phyloP scores from a whole-genome alignment of 2,888 invertebrate genomes.

The Belgica antarctica region DNA sequence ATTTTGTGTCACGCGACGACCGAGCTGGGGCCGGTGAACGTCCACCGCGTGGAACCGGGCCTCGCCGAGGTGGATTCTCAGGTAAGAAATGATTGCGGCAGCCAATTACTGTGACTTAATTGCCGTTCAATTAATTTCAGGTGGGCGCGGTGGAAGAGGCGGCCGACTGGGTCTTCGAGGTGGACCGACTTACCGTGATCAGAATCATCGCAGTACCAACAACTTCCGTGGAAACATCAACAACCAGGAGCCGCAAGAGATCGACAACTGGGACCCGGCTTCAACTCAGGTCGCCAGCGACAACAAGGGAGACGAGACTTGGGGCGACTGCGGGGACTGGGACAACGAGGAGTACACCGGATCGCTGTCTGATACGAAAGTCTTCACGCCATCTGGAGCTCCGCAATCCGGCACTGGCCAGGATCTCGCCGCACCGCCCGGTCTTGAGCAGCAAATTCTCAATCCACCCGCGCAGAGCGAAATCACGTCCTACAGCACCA shows the following conservation, averaged over 20 bases:
- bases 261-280: conserved; percentile 60
- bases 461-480: conserved; percentile 49
- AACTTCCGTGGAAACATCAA: conserved; percentile 49
- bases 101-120: no score
- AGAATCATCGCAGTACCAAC: conserved; percentile 48
- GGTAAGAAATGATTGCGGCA: no score
- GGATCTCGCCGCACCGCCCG: conserved; percentile 55
- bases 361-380: conserved; percentile 89
- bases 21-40: conserved; percentile 46
- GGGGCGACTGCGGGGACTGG: conserved; percentile 82
- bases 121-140: conserved; percentile 49
- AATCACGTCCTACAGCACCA: conserved; percentile 49
- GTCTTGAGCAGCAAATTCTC: conserved; percentile 55
- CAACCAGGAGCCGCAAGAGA: conserved; percentile 53
- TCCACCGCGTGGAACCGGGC: conserved; percentile 55
- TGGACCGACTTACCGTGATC: conserved; percentile 46
- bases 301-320: conserved; percentile 54
- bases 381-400: conserved; percentile 70
- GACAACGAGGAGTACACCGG: conserved; percentile 94
- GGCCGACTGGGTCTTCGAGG: conserved; percentile 52
- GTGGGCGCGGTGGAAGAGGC: conserved; percentile 56
- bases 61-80: conserved; percentile 56
- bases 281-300: conserved; percentile 52
- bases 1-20: conserved; percentile 50
- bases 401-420: conserved; percentile 48